These are phyloP conservation scores for Stictocephala bisonia DNA, from an alignment of 2,888 invertebrate species.

Conservation along the genomic window DNA sequence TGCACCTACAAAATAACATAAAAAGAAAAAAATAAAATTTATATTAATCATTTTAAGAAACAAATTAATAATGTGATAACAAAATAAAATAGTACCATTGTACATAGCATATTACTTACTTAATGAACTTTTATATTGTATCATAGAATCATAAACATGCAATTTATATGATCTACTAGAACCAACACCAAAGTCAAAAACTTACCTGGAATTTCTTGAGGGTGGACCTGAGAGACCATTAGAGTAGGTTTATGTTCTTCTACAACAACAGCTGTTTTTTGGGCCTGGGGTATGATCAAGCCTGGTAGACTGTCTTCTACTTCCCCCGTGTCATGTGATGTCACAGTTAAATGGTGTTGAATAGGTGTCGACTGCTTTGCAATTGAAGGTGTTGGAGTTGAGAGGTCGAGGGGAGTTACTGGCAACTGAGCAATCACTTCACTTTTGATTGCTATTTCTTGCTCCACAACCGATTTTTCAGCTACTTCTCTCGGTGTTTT, in stretches of 20 bases:
- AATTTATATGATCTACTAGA: neutral
- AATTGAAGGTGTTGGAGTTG: conserved; percentile 52
- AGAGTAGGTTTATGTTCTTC: conserved; percentile 63
- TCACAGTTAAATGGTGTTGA: conserved; percentile 56
- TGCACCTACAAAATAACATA: neutral
- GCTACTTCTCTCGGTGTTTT: conserved; percentile 57
- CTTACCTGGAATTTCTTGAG: conserved; percentile 68
- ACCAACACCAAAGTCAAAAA: no score
- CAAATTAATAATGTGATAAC: no score
- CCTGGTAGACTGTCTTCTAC: conserved; percentile 58
- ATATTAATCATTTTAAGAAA: no score
- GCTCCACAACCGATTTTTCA: conserved; percentile 53
- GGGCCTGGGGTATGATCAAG: conserved; percentile 59
- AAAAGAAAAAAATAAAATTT: neutral
- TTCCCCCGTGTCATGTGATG: conserved; percentile 56
- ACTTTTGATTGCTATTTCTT: conserved; percentile 58
- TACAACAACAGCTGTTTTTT: conserved; percentile 56
- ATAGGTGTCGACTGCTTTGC: conserved; percentile 57
- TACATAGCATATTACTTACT: no score
- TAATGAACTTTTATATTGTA: no score
- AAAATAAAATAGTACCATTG: no score
- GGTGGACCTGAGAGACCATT: conserved; percentile 66
- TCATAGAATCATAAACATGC: no score
- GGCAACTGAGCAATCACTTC: conserved; percentile 57
- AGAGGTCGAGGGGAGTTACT: conserved; percentile 54